Evolutionary conservation across 2,797 vertebrate species (phyloP), one percentile per base, ranked within the genome.

Genomic region (Synanceia verrucosa): DNA sequence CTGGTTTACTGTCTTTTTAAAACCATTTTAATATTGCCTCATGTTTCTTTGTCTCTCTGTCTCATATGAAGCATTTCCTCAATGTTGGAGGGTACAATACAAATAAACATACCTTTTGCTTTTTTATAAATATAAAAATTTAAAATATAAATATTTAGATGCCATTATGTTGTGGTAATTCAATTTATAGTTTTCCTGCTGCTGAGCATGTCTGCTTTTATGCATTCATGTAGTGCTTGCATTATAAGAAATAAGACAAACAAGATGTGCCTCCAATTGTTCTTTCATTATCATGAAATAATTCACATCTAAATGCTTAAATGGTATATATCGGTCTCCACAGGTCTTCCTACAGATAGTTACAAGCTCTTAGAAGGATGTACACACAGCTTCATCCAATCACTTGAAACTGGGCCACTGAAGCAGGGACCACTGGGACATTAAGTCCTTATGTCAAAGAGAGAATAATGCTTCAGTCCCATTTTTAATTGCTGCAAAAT

Each of bases 401-500:
- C 56, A 70, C 59, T 34, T 50, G 10, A 71, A 65, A 70, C 28
- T 62, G 29, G 23, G 65, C 33, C 46, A 56, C n/a, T 56, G 46
- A 74, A 64, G 66, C 57, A 55, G 47, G 14, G 37, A 65, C 36
- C 39, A 53, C 55, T 58, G 57, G 29, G 34, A 82, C n/a, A 52
- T 65, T 29, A 65, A 78, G 50, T 68, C 28, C 39, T 64, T 48
- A 57, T 51, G 48, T 64, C 63, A 70, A 16, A 3, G 34, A 53
- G 46, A 68, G 16, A 70, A 60, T 47, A 16, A 71, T 55, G 65
- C 61, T 56, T 31, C 21, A 60, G 34, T 73, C 29, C 34, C 14
- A 16, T 64, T 82, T 68, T 72, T 79, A 79, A 79, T 59, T 61
- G 56, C 46, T 47, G 24, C 43, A 39, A 53, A 58, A 74, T 62